These are phyloP conservation scores for Sycobia sp. DNA, from an alignment of 1,140 invertebrate genomes.

Conservation along the genomic window DNA sequence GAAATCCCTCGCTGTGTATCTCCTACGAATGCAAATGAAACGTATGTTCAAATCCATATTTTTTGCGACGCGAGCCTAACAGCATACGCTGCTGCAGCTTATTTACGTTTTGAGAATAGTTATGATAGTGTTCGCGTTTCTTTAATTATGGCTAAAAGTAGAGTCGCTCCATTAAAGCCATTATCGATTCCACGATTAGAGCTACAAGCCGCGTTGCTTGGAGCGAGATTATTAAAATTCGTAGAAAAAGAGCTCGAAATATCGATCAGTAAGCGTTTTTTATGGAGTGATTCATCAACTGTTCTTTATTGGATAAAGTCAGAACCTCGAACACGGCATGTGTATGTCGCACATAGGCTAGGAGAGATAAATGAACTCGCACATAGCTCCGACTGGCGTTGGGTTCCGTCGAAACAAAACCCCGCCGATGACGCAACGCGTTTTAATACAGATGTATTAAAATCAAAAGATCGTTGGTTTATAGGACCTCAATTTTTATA, in stretches of 20 bases:
- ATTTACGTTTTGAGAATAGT: not conserved
- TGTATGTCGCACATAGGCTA: no score
- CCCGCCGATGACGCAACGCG: no score
- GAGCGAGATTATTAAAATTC: not conserved
- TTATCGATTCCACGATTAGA: no score
- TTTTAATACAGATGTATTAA: no score
- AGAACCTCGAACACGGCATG: not conserved
- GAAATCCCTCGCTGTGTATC: not conserved
- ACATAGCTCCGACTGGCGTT: no score
- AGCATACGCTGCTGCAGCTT: not conserved
- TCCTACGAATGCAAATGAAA: not conserved
- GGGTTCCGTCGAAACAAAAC: no score
- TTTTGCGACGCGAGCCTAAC: not conserved
- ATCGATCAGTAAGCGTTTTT: not conserved
- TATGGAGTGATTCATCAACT: no score
- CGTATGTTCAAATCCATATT: not conserved
- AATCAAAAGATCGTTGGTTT: no score
- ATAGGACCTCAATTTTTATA: no score
- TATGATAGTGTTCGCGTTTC: not conserved
- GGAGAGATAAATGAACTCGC: no score
- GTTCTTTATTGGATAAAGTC: not conserved
- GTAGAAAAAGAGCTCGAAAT: not conserved
- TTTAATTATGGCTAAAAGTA: not conserved
- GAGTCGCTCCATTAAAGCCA: constrained; percentile 25
- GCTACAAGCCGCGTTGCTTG: no score